Evolutionary conservation across 2,888 invertebrate genomes (phyloP), one percentile per base, ranked within the genome.

Genomic region (Callyntrura sp.): DNA sequence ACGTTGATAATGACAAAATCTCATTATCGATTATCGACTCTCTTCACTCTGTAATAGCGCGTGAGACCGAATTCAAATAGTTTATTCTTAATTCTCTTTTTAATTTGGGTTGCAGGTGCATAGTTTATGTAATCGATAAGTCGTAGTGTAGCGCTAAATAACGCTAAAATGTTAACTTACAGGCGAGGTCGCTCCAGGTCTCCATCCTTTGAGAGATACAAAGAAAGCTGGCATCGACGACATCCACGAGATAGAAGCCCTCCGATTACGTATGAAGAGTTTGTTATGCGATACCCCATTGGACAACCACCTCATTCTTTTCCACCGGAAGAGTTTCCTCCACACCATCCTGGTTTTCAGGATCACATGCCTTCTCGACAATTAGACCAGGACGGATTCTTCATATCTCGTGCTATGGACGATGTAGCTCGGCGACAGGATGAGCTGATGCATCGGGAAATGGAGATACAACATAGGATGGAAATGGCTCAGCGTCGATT

Each of bases 161-260:
- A 23, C 35, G 35, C 12, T 55, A n/a, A 57, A 79, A 45, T 81
- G 12, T 60, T 65, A 65, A 79, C 11, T 82, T 82, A 0, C 55
- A 70, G 84, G 20, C n/a, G 83, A 45, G 45, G 84, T 35, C 79
- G 87, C 2, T 87, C 87, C n/a, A 79, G 87, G 35, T 87, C 87
- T 0, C 48, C 57, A 17, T 87, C 87, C 0, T 87, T 35, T 25
- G 87, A 87, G 23, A 23, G 87, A 4, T 87, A 87, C 57, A 35
- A 65, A 48, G 45, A 87, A 28, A 79, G 68, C 45, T 86, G 78
- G 65, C 68, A 20, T 51, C 35, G 25, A 9, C 51, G 87, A 1
- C 23, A 62, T 43, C 81, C 78, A 6, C 78, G 87, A 0, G 51
- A 78, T 17, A 48, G 81, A 87, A 87, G 87, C 43, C 87, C 65